Evolutionary conservation across 2,113 vertebrate species (phyloP).

Genomic region (Arizona elegans): DNA sequence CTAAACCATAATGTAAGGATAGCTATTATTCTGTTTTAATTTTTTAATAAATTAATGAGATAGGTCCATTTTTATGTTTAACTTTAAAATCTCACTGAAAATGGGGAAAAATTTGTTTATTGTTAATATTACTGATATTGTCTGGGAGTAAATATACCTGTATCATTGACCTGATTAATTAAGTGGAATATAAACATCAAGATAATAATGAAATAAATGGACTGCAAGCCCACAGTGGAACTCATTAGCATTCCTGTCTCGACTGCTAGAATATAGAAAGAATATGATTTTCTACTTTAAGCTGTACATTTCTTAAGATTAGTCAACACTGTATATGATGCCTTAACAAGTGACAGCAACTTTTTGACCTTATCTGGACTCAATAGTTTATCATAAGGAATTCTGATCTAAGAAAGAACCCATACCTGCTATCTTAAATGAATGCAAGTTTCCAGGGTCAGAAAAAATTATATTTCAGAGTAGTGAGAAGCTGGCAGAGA

Average conservation of each 20-base stretch:
- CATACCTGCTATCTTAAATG: background rate
- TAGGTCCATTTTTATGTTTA: background rate
- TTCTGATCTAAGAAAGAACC: background rate
- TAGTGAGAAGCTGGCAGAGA: background rate
- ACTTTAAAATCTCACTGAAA: background rate
- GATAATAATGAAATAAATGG: background rate
- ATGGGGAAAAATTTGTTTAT: background rate
- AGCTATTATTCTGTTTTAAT: background rate
- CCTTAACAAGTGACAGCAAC: background rate
- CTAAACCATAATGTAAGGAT: background rate
- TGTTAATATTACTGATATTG: background rate
- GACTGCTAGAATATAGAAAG: background rate
- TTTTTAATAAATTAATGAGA: background rate
- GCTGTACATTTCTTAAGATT: background rate
- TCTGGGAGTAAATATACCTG: too few relatives aligned
- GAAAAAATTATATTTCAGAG: background rate
- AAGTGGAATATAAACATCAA: background rate
- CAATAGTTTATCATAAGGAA: background rate
- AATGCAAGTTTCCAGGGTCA: background rate
- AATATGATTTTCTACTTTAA: background rate
- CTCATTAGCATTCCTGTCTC: background rate
- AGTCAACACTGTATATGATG: background rate
- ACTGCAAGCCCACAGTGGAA: background rate
- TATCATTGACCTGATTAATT: background rate
- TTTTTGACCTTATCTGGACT: background rate